phyloP scores from a whole-genome alignment of 2,888 invertebrate genomes.

The Gnatocerus cornutus region DNA sequence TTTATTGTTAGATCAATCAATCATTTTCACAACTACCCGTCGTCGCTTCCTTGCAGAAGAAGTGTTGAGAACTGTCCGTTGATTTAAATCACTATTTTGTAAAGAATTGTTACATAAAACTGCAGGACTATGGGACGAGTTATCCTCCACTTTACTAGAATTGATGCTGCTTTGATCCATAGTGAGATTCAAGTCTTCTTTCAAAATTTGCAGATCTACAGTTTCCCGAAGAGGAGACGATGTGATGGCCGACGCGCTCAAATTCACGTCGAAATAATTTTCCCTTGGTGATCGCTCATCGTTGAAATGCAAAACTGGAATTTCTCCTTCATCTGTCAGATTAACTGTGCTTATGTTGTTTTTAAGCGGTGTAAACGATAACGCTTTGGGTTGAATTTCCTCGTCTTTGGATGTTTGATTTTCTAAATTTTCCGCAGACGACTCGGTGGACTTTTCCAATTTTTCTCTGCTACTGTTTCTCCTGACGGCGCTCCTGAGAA shows the following conservation, averaged over 20 bases:
- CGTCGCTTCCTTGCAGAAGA: slow-evolving; percentile 15
- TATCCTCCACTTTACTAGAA: too few relatives aligned
- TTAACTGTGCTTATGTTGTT: not conserved
- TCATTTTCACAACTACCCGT: slow-evolving; percentile 72
- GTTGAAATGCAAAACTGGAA: slow-evolving; percentile 21
- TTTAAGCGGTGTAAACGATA: too few relatives aligned
- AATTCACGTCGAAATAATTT: slow-evolving; percentile 4
- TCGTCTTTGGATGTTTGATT: not conserved
- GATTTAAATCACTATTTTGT: not conserved
- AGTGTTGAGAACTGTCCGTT: not conserved
- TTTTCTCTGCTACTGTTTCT: slow-evolving; percentile 9
- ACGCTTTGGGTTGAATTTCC: not conserved
- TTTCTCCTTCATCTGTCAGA: slow-evolving; percentile 24
- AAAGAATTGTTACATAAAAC: not conserved
- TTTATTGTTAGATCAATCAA: not conserved
- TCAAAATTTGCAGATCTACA: slow-evolving; percentile 2
- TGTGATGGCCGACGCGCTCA: not conserved
- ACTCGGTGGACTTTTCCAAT: not conserved
- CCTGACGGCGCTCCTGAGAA: slow-evolving; percentile 17
- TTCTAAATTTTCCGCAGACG: not conserved
- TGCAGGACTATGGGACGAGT: not conserved
- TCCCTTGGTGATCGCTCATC: slow-evolving; percentile 1
- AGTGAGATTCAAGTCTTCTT: slow-evolving; percentile 12
- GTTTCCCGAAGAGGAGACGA: not conserved
- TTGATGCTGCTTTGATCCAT: not conserved